phyloP scores from a whole-genome alignment of 2,888 invertebrate genomes.

The Ennomos quercinarius region DNA sequence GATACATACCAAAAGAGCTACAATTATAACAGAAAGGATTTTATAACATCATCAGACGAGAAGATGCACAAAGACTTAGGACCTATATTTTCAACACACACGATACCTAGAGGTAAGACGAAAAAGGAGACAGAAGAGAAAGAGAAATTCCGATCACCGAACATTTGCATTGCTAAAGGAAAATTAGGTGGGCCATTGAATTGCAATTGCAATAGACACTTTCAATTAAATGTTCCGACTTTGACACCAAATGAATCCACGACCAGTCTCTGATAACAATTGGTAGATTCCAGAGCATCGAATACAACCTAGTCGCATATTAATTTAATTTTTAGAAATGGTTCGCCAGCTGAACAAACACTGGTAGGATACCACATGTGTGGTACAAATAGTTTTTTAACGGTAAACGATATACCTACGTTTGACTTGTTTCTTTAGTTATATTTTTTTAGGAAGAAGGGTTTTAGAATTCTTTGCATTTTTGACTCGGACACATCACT shows the following conservation, averaged over 20 bases:
- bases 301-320: slow-evolving; percentile 67
- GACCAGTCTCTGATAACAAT: slow-evolving; percentile 63
- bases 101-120: slow-evolving; percentile 61
- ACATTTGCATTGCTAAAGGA: slow-evolving; percentile 73
- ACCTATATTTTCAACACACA: slow-evolving; percentile 56
- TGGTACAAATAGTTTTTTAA: slow-evolving; percentile 12
- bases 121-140: slow-evolving; percentile 59
- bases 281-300: slow-evolving; percentile 47
- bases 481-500: neutral
- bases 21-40: slow-evolving; percentile 57
- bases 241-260: slow-evolving; percentile 70
- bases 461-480: neutral
- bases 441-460: neutral
- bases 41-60: slow-evolving; percentile 8
- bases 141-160: slow-evolving; percentile 73
- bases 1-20: slow-evolving; percentile 60
- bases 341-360: slow-evolving; percentile 46
- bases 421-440: too few relatives aligned
- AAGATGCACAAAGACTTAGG: slow-evolving; percentile 26
- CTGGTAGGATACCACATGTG: slow-evolving; percentile 31
- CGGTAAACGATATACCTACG: neutral
- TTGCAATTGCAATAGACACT: slow-evolving; percentile 79
- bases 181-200: slow-evolving; percentile 69
- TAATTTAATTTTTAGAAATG: slow-evolving; percentile 48
- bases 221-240: slow-evolving; percentile 74